A percentile compares a stretch with the other conserved stretches of the same genome.
Evolutionary conservation across 2,113 vertebrate genomes (phyloP).

Genomic region (Xyrauchen texanus): DNA sequence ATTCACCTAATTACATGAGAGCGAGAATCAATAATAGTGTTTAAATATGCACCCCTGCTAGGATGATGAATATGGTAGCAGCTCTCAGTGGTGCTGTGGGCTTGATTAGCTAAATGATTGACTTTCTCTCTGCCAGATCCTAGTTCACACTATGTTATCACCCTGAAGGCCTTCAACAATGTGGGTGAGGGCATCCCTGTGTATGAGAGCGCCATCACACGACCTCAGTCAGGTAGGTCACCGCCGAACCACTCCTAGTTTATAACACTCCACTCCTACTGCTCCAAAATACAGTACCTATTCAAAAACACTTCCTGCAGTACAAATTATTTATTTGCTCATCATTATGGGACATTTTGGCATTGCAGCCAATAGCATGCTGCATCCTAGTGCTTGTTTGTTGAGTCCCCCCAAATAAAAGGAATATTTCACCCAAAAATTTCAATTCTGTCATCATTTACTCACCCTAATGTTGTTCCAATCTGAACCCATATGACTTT

Average conservation of each 20-base stretch:
- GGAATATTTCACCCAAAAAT: too few species aligned
- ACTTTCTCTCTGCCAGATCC: constrained; percentile 77
- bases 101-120: constrained; percentile 64
- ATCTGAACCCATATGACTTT: too few species aligned
- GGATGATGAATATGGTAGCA: constrained; percentile 60
- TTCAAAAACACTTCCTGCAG: not conserved
- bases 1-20: constrained; percentile 56
- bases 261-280: not conserved
- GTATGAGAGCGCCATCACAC: constrained; percentile 94
- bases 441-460: too few species aligned
- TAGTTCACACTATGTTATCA: constrained; percentile 96
- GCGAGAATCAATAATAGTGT: constrained; percentile 59
- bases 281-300: not conserved
- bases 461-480: too few species aligned
- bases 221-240: constrained; percentile 88
- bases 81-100: constrained; percentile 56
- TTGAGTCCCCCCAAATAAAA: too few species aligned
- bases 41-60: constrained; percentile 61
- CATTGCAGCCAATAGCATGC: too few species aligned
- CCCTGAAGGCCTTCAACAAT: constrained; percentile 94
- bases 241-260: too few species aligned
- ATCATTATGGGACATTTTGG: not conserved
- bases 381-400: too few species aligned
- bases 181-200: constrained; percentile 95
- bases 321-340: not conserved